A percentile compares a stretch with the other conserved stretches of the same genome.
phyloP scores from a whole-genome alignment of 2,113 vertebrate genomes.

The Boulengeromyrus knoepffleri region DNA sequence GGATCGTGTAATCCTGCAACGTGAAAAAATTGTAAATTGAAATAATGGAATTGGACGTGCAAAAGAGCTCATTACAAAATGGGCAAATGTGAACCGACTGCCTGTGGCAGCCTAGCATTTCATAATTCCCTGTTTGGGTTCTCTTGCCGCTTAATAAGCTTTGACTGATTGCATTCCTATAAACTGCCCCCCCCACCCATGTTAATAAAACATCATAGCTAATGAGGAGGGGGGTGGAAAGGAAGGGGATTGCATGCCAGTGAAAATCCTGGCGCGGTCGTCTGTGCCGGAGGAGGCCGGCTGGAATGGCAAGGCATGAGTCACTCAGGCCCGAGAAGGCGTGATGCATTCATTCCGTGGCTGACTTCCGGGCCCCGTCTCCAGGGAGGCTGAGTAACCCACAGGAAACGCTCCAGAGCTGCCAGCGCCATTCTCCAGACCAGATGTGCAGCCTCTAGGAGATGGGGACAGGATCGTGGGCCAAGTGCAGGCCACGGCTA shows the following conservation, averaged over 20 bases:
- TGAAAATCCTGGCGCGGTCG: background rate
- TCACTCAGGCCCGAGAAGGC: background rate
- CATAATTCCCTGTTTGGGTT: background rate
- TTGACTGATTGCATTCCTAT: background rate
- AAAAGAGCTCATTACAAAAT: background rate
- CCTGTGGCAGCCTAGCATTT: background rate
- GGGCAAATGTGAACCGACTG: background rate
- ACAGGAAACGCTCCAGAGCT: background rate
- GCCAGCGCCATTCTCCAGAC: background rate
- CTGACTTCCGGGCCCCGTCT: background rate
- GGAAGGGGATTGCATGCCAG: background rate
- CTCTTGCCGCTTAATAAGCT: background rate
- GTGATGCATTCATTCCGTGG: background rate
- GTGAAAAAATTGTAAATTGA: background rate
- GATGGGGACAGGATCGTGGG: background rate
- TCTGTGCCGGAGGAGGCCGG: background rate
- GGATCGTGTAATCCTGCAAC: background rate
- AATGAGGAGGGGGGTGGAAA: background rate
- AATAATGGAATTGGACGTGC: background rate
- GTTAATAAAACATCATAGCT: conserved; percentile 9
- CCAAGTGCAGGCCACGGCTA: background rate
- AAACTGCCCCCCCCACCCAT: background rate
- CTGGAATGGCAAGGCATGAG: background rate
- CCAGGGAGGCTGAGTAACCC: background rate
- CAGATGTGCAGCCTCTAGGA: conserved; percentile 1